Base-by-base conservation (phyloP, 2,113 vertebrate genomes). In the Solea senegalensis region DNA sequence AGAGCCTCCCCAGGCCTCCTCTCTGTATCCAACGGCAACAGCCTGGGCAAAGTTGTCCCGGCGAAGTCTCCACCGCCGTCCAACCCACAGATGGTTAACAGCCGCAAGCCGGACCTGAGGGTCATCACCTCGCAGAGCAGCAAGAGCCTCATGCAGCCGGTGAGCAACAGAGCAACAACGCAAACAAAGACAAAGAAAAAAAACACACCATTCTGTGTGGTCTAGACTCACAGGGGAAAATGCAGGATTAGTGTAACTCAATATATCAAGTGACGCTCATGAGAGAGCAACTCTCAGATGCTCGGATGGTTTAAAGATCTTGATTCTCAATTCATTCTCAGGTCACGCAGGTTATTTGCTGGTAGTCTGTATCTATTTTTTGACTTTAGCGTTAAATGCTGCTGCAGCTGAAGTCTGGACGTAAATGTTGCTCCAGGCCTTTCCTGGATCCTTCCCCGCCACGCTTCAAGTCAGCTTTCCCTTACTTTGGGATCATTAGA, bases 91-190 rank as follows among this genome's bases (percentile, higher is more conserved):
- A 94, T 97, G 34, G 91, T 92, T 50, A 80, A 85, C 92, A 95
- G 92, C 93, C 96, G 96, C 88, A 99, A 98, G 87, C 96, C 96
- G 0, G 97, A 98, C 92, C 92, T 99, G 27, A 92, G 97, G 1
- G 97, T 99, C 80, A 98, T 98, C 95, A 99, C 97, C 64, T 97
- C 97, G 1, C 97, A 97, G 92, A 89, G 95, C 13, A 91, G 95
- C 57, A 99, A 98, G 89, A 95, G 94, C 74, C 91, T 99, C 28
- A 95, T 97, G 95, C 96, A 98, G 76, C 96, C 98, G 97, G 97
- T 98, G 93, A 98, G 97, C 27, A 55, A 55, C 7, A 56, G 52
- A 28, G 13, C 34, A 34, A 34, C 34, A 28, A 3, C 27, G 51
- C 12, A 28, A 28, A 27, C 11, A 11, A 26, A 13, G 10, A 13